A percentile compares a stretch with the other conserved stretches of the same genome.
phyloP scores from a whole-genome alignment of 2,113 vertebrate species.

The Sisor rabdophorus region DNA sequence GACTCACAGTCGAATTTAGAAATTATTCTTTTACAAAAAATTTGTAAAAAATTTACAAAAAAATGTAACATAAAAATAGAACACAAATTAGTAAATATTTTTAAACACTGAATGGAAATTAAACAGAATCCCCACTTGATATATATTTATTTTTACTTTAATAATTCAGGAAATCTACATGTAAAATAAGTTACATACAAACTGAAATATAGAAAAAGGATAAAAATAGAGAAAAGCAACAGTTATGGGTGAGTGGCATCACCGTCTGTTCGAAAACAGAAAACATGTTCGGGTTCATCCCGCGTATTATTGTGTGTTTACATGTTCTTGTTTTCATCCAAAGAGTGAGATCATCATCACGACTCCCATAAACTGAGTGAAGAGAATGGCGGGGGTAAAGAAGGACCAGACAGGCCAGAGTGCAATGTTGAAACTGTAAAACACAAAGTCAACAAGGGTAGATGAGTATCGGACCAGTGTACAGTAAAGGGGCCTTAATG shows the following conservation, averaged over 20 bases:
- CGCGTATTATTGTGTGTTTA: neutral
- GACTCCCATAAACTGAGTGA: constrained; percentile 94
- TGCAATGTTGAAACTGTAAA: constrained; percentile 85
- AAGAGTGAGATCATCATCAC: constrained; percentile 91
- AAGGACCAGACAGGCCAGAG: constrained; percentile 92
- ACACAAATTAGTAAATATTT: too few species aligned
- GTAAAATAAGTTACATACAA: constrained; percentile 19
- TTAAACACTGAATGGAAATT: too few species aligned
- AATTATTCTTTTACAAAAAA: too few species aligned
- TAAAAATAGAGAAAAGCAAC: neutral
- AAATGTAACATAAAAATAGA: too few species aligned
- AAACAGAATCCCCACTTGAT: too few species aligned
- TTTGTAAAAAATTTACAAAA: too few species aligned
- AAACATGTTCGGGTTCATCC: neutral
- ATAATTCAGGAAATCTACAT: neutral
- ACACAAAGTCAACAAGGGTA: constrained; percentile 22
- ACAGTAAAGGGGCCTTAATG: neutral
- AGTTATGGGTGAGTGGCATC: too few species aligned
- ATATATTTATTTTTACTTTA: too few species aligned
- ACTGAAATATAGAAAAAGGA: neutral
- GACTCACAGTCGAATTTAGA: too few species aligned
- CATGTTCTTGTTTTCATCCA: constrained; percentile 64
- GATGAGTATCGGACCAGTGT: neutral
- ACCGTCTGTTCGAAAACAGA: neutral
- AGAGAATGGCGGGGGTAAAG: constrained; percentile 86